phyloP scores from a whole-genome alignment of 2,888 invertebrate genomes.

The Drosophila borborema region DNA sequence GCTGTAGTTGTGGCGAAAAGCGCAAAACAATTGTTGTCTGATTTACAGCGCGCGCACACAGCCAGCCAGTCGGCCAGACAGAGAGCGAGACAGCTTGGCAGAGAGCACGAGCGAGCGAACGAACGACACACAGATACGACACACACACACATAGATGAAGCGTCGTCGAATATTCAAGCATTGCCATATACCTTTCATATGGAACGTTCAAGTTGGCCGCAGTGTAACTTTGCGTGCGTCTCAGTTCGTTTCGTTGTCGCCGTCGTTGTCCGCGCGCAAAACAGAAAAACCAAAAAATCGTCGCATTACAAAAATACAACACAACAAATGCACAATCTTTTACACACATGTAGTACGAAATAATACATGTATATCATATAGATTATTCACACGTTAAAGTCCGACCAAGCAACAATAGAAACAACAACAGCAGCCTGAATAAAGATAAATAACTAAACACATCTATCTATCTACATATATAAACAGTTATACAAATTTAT shows the following conservation, averaged over 20 bases:
- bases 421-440: constrained; percentile 33
- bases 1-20: constrained; percentile 59
- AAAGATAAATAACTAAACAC: constrained; percentile 43
- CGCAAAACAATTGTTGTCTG: constrained; percentile 71
- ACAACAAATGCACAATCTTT: constrained; percentile 34
- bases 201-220: constrained; percentile 63
- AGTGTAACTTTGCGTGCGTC: constrained; percentile 71
- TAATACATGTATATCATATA: constrained; percentile 17
- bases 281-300: constrained; percentile 23
- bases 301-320: constrained; percentile 53
- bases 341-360: constrained; percentile 37
- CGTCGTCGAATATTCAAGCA: constrained; percentile 45
- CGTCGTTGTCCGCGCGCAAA: constrained; percentile 58
- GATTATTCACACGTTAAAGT: constrained; percentile 26
- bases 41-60: constrained; percentile 58
- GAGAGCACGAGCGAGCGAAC: constrained; percentile 9
- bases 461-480: constrained; percentile 8
- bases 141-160: constrained; percentile 7
- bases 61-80: constrained; percentile 6
- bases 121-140: constrained; percentile 23
- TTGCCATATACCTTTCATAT: constrained; percentile 50
- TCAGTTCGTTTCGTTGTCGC: constrained; percentile 67
- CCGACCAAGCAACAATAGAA: constrained; percentile 44
- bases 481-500: constrained; percentile 20
- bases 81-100: constrained; percentile 6